Conservation (phyloP, 2,797 vertebrate genomes). For the Gila robusta region DNA sequence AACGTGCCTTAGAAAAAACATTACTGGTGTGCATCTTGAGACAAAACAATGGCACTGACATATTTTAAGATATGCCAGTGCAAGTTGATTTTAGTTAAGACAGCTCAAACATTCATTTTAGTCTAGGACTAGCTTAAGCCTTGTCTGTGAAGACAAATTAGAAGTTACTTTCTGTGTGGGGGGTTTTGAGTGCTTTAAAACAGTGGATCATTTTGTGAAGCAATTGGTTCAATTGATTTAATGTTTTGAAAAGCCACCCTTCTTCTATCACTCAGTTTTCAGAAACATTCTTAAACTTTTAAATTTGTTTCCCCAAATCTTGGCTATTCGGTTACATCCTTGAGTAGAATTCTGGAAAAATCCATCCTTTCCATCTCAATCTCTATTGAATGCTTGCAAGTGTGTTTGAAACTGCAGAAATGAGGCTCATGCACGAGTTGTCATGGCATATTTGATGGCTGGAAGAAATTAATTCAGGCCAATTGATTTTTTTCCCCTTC, state of each 20-base stretch:
- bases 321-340: not conserved
- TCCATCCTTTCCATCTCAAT: not conserved
- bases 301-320: not conserved
- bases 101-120: no score
- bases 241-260: not conserved
- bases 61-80: no score
- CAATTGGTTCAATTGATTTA: not conserved
- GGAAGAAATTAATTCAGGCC: conserved; percentile 50
- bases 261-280: not conserved
- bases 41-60: no score
- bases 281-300: not conserved
- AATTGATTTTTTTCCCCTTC: conserved; percentile 37
- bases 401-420: conserved; percentile 22
- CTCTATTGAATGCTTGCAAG: conserved; percentile 8
- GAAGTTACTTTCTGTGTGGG: not conserved
- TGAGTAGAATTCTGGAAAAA: not conserved
- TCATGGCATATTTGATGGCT: conserved; percentile 36
- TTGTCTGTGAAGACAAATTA: no score
- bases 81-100: no score
- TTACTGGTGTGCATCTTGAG: no score
- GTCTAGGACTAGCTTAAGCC: no score
- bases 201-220: not conserved
- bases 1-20: no score
- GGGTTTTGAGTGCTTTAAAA: not conserved
- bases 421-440: not conserved